Base-by-base conservation (phyloP, 2,888 invertebrate species). In the Phoenoteleia sp. region DNA sequence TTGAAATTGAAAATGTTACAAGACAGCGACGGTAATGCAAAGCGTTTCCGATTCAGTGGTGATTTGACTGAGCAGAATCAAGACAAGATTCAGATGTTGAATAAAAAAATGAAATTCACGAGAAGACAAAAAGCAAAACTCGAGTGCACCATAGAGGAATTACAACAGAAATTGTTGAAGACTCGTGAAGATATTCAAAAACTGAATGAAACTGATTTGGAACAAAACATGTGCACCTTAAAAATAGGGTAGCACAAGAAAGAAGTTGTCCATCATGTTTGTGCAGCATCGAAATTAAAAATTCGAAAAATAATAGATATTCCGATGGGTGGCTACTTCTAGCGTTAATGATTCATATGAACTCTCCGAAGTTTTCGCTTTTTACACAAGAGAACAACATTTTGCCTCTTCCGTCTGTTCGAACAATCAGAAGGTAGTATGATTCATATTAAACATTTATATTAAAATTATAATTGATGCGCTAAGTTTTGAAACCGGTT, bases 381-480 rank as follows among this genome's bases (percentile, higher is more conserved):
- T 2, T n/a, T 42, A 17, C 1, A 25, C 0, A 21, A n/a, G n/a
- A 39, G n/a, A 62, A 62, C 13, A 15, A 45, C 2, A 62, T 62
- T 4, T 27, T 62, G 15, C 45, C 62, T 62, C 29, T 62, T 3
- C 62, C 62, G 0, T 62, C 25, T 45, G 62, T 62, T 0, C 39
- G 62, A 45, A 42, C 25, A 15, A 62, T 62, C 11, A 42, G 42
- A 62, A 3, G 62, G 62, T 62, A 52, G n/a, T n/a, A n/a, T n/a
- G n/a, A n/a, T n/a, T n/a, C n/a, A n/a, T n/a, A n/a, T n/a, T n/a
- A n/a, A n/a, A n/a, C n/a, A n/a, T n/a, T n/a, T n/a, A n/a, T n/a
- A 33, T 33, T 33, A 33, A 33, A 4, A 33, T 33, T 33, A 33
- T 33, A 33, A 33, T 33, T 33, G n/a, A n/a, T n/a, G n/a, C n/a